These are phyloP conservation scores for Poecilia wingei DNA, from an alignment of 2,797 vertebrate species.

Conservation along the genomic window DNA sequence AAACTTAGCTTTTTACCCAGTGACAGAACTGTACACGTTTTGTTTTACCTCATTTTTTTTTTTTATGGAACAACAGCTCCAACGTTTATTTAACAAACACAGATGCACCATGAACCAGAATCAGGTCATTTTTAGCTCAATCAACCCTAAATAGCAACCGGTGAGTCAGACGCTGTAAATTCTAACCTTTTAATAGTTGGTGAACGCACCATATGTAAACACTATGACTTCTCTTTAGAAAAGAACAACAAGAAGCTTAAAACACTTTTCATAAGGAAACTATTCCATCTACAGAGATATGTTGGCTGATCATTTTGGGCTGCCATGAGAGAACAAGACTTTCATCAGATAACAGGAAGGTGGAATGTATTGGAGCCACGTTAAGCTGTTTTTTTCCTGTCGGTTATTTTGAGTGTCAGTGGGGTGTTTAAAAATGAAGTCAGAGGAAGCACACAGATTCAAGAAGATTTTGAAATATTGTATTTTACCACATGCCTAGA, in stretches of 20 bases:
- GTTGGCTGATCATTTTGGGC: not conserved
- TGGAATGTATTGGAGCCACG: not conserved
- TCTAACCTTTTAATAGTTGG: not conserved
- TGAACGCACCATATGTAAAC: not conserved
- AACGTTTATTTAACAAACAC: slow-evolving; percentile 10
- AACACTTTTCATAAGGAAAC: not conserved
- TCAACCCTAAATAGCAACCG: not conserved
- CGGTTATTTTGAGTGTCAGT: not conserved
- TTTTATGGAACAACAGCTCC: slow-evolving; percentile 18
- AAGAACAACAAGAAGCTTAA: not conserved
- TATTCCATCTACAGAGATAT: not conserved
- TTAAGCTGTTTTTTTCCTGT: not conserved
- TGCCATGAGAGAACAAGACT: not conserved
- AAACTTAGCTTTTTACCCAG: slow-evolving; percentile 39
- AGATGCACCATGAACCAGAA: not conserved
- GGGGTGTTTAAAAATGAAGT: not conserved
- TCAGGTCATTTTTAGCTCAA: not conserved
- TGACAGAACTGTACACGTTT: slow-evolving; percentile 21
- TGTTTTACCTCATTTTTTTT: slow-evolving; percentile 18
- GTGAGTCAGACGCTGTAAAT: not conserved
- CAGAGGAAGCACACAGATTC: not conserved
- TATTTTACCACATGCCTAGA: not conserved
- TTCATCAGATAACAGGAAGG: not conserved
- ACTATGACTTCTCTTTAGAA: not conserved
- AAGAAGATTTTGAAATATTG: not conserved